phyloP scores from a whole-genome alignment of 2,113 vertebrate genomes.

The Triplophysa rosa region DNA sequence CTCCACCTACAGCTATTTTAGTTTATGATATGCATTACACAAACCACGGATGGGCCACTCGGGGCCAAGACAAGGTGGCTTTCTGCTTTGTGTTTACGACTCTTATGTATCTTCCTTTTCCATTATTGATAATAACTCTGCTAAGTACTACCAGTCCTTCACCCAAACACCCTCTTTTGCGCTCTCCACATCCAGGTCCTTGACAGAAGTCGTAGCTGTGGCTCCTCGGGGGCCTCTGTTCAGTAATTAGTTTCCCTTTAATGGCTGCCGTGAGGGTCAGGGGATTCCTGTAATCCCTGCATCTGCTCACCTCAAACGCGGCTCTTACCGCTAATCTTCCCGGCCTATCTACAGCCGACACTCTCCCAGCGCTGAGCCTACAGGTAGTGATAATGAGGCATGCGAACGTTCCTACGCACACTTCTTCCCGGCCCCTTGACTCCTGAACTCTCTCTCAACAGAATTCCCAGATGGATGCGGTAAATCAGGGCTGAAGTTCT shows the following conservation, averaged over 20 bases:
- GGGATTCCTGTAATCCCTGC: slow-evolving; percentile 75
- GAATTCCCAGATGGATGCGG: slow-evolving; percentile 24
- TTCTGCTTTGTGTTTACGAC: slow-evolving; percentile 1
- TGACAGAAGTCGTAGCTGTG: slow-evolving; percentile 45
- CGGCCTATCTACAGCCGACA: slow-evolving; percentile 62
- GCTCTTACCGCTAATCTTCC: slow-evolving; percentile 71
- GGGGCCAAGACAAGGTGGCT: not conserved
- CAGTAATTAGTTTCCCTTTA: slow-evolving; percentile 76
- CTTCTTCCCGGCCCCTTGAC: slow-evolving; percentile 34
- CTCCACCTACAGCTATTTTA: not conserved
- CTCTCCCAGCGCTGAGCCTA: slow-evolving; percentile 35
- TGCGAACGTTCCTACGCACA: slow-evolving; percentile 35
- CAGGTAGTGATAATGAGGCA: slow-evolving; percentile 39
- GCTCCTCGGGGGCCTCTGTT: slow-evolving; percentile 64
- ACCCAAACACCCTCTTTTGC: slow-evolving; percentile 16
- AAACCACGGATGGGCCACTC: not conserved
- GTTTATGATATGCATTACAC: not conserved
- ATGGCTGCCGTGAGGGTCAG: slow-evolving; percentile 70
- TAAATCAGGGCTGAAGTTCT: not conserved
- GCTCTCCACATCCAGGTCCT: not conserved
- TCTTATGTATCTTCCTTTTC: not conserved
- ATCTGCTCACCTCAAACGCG: slow-evolving; percentile 69
- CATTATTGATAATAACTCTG: slow-evolving; percentile 27
- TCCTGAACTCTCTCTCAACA: slow-evolving; percentile 6
- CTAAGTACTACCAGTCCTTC: slow-evolving; percentile 5